Conservation (phyloP, 2,888 invertebrate species). For the Diploptera punctata region DNA sequence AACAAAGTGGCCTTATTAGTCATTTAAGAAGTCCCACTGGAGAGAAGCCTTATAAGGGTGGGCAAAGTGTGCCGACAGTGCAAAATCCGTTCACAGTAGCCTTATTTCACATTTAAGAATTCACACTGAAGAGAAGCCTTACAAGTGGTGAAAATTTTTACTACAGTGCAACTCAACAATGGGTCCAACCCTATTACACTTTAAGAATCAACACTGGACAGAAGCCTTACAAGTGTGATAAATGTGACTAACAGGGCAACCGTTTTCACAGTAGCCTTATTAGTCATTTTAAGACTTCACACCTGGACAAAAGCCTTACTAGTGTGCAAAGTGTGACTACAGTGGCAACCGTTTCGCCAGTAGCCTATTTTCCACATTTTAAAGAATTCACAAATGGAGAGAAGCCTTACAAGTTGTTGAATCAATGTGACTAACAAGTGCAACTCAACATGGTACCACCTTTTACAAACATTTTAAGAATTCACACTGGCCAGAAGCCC, state of each 20-base stretch:
- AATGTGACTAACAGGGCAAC: background rate
- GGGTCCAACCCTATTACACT: background rate
- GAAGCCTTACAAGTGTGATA: slow-evolving; percentile 19
- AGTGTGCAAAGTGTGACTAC: no score
- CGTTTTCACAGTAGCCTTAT: no score
- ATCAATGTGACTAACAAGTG: no score
- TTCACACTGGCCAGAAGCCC: no score
- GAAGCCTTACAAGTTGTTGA: no score
- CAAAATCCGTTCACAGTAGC: background rate
- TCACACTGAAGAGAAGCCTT: slow-evolving; percentile 31
- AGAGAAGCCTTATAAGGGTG: slow-evolving; percentile 18
- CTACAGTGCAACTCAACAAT: background rate
- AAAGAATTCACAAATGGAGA: no score
- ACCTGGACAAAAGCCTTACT: no score
- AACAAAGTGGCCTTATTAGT: background rate
- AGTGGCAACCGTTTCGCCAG: no score
- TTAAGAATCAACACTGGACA: slow-evolving; percentile 10
- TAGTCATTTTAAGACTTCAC: no score
- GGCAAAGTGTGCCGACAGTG: background rate
- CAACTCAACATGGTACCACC: no score
- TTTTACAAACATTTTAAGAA: no score
- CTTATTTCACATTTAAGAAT: slow-evolving; percentile 6
- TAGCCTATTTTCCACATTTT: no score
- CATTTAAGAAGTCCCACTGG: slow-evolving; percentile 1
- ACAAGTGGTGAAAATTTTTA: slow-evolving; percentile 13